A percentile compares a stretch with the other conserved stretches of the same genome.
Conservation (phyloP, 1,140 invertebrate genomes). For the Copidosoma floridanum region DNA sequence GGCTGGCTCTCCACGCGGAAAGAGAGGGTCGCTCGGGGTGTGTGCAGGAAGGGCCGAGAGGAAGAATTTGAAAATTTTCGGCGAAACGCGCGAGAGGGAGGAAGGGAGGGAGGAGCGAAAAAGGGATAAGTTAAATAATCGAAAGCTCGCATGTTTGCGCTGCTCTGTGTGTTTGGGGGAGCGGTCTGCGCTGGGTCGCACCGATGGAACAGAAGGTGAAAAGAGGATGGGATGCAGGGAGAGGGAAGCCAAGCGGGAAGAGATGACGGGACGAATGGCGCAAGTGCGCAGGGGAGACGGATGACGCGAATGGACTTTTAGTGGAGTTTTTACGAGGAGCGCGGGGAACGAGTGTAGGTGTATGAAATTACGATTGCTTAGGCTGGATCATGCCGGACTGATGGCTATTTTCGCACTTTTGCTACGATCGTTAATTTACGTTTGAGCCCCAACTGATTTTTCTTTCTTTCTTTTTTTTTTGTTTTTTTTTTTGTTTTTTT, state of each 20-base stretch:
- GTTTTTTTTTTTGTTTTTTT: too few species aligned
- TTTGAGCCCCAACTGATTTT: too few species aligned
- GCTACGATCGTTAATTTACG: too few species aligned
- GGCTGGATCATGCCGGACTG: background rate
- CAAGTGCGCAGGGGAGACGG: background rate
- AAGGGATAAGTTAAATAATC: constrained; percentile 19
- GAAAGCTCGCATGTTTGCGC: too few species aligned
- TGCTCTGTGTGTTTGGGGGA: too few species aligned
- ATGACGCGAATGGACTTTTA: constrained; percentile 23
- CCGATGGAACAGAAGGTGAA: background rate
- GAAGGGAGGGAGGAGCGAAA: background rate
- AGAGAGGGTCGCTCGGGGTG: constrained; percentile 31
- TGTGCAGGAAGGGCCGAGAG: constrained; percentile 4
- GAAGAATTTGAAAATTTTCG: constrained; percentile 19
- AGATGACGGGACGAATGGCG: constrained; percentile 12
- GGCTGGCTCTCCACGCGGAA: constrained; percentile 10
- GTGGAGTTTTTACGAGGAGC: constrained; percentile 17
- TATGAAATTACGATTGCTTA: constrained; percentile 11
- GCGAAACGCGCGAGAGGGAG: too few species aligned
- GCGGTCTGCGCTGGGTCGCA: background rate
- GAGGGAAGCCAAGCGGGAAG: too few species aligned
- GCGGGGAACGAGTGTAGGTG: background rate
- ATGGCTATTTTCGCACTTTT: too few species aligned
- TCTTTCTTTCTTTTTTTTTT: too few species aligned
- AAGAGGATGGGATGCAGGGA: too few species aligned